These are phyloP conservation scores for Seira sanloemensis DNA, from an alignment of 2,888 invertebrate species.

Conservation along the genomic window DNA sequence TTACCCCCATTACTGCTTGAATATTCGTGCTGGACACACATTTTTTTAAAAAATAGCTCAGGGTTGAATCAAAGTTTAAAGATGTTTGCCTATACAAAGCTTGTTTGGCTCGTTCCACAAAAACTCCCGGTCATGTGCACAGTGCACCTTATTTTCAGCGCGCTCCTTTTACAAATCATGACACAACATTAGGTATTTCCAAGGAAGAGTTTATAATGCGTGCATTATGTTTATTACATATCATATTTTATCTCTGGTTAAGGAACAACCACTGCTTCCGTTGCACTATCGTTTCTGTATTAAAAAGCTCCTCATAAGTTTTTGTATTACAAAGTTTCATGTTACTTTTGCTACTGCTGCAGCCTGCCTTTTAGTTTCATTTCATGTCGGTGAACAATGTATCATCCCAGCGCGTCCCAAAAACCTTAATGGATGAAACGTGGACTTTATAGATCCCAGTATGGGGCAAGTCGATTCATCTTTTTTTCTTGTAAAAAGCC, in stretches of 20 bases:
- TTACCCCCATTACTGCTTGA: too few species aligned
- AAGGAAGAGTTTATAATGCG: neutral
- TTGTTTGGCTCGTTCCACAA: slow-evolving; percentile 11
- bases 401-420: slow-evolving; percentile 34
- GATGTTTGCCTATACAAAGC: neutral
- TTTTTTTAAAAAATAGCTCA: neutral
- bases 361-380: neutral
- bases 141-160: slow-evolving; percentile 7
- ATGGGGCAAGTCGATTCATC: slow-evolving; percentile 73
- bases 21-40: neutral
- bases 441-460: slow-evolving; percentile 68
- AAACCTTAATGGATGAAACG: slow-evolving; percentile 59
- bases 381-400: slow-evolving; percentile 26
- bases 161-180: neutral
- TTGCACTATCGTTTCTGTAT: neutral
- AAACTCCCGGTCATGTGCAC: neutral
- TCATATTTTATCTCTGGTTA: slow-evolving; percentile 53
- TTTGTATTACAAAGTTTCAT: neutral
- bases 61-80: slow-evolving; percentile 15
- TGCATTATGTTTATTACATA: slow-evolving; percentile 37
- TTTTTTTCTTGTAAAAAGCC: slow-evolving; percentile 21
- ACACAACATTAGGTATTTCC: neutral
- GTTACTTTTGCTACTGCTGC: neutral
- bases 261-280: neutral
- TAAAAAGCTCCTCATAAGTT: slow-evolving; percentile 16